Evolutionary conservation across 2,888 invertebrate genomes (phyloP), one percentile per base, ranked within the genome.

Genomic region (Pammene aurita): DNA sequence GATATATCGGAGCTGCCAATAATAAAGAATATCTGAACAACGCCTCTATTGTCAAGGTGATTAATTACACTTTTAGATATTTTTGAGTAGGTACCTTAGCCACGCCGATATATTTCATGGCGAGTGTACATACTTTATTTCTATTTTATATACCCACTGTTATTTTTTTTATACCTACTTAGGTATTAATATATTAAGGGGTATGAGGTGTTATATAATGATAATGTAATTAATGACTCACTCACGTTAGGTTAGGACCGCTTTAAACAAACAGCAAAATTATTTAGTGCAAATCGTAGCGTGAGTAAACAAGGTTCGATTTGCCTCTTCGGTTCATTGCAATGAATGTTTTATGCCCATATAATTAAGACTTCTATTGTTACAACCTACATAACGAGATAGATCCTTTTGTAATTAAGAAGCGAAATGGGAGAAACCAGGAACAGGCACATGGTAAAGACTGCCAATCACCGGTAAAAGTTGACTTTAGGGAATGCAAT

Each of bases 351-450:
- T 5, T 54, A 14, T 55, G 14, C n/a, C 26, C 13, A 18, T 13
- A 7, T 14, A 14, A 9, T 9, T 55, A 55, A 55, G 35, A 55
- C n/a, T 38, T 6, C n/a, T 0, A 55, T 14, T 55, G 5, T 35
- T 42, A 38, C 11, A 9, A 10, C 5, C 14, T 14, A 7, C 9
- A 5, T 46, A 46, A 46, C 14, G 46, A n/a, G 46, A 14, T 46
- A 46, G 46, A 14, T 14, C 46, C 5, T 44, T 44, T 13, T 44
- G 11, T 13, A 44, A 1, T 11, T 13, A 44, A 2, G 5, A 14
- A 14, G 7, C 14, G 46, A 48, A 55, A 57, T 66, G 11, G 13
- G 5, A 14, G 16, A 55, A 67, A 67, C 54, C n/a, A 46, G 14
- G 7, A 7, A 14, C 14, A 14, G 6, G n/a, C 5, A 14, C n/a